Conservation (phyloP, 2,888 invertebrate genomes). For the Eupsilia transversa region DNA sequence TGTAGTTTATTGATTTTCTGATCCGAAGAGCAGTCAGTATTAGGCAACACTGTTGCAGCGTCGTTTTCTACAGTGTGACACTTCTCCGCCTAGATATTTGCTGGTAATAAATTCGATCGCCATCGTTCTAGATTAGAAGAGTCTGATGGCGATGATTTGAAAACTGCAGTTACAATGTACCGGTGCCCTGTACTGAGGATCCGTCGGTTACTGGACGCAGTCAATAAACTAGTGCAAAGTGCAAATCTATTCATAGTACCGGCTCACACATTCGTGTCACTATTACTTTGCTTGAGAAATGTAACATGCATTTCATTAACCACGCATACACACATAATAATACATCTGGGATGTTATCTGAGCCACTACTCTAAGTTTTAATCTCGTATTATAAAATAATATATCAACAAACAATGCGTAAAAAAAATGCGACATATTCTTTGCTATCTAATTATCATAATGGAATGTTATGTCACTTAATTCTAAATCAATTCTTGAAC, state of each 20-base stretch:
- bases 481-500: slow-evolving; percentile 3
- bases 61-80: slow-evolving; percentile 37
- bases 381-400: neutral
- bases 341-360: slow-evolving; percentile 9
- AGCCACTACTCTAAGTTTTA: neutral
- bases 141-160: slow-evolving; percentile 19
- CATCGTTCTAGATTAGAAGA: slow-evolving; percentile 26
- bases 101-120: slow-evolving; percentile 38
- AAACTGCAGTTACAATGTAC: slow-evolving; percentile 47
- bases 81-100: slow-evolving; percentile 41
- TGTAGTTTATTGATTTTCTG: slow-evolving; percentile 32
- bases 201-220: slow-evolving; percentile 55
- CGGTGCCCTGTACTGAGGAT: slow-evolving; percentile 37
- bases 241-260: slow-evolving; percentile 75
- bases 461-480: neutral
- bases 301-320: slow-evolving; percentile 38
- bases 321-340: slow-evolving; percentile 20
- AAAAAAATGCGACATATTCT: neutral
- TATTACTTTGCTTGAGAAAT: slow-evolving; percentile 52
- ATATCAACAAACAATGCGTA: too few relatives aligned
- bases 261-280: slow-evolving; percentile 67
- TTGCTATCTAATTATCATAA: neutral
- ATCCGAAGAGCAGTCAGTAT: slow-evolving; percentile 16
- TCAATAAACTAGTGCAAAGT: slow-evolving; percentile 74
- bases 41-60: slow-evolving; percentile 34